Percentiles rank a stretch among this genome's conserved stretches.
Evolutionary conservation across 2,888 invertebrate genomes (phyloP).

Genomic region (Lasioglossum pauxillum): DNA sequence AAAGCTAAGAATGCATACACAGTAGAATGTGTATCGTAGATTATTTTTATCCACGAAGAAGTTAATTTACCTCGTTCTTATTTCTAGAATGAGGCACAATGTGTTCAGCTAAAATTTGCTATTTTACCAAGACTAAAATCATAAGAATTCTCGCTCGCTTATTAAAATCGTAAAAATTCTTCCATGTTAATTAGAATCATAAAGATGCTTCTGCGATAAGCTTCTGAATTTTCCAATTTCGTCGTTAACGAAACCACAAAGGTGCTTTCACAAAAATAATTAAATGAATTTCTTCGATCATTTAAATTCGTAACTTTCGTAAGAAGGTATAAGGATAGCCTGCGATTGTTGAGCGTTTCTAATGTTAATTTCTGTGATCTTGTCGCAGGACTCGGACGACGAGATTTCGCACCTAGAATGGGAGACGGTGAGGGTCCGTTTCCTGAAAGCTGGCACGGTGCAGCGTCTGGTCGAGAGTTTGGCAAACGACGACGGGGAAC

Average conservation of each 20-base stretch:
- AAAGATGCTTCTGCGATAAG: not conserved
- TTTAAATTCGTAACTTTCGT: not conserved
- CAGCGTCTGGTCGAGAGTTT: constrained; percentile 96
- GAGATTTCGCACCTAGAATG: constrained; percentile 99
- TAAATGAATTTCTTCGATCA: not conserved
- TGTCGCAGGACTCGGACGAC: constrained; percentile 92
- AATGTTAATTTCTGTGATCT: not conserved
- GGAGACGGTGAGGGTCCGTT: constrained; percentile 98
- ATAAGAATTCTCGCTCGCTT: not conserved
- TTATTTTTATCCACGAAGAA: no score
- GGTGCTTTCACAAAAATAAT: not conserved
- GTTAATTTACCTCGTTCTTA: no score
- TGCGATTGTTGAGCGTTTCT: not conserved
- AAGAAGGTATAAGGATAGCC: not conserved
- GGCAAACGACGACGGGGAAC: constrained; percentile 96
- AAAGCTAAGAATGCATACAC: not conserved
- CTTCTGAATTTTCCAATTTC: not conserved
- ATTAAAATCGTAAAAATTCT: not conserved
- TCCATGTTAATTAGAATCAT: not conserved
- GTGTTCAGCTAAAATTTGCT: no score
- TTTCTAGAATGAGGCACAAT: no score
- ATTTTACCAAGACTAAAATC: not conserved
- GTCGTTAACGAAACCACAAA: not conserved
- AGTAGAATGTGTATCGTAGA: no score
- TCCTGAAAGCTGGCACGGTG: constrained; percentile 98